Conservation (phyloP, 2,113 vertebrate species). For the Nothocercus nigrocapillus region DNA sequence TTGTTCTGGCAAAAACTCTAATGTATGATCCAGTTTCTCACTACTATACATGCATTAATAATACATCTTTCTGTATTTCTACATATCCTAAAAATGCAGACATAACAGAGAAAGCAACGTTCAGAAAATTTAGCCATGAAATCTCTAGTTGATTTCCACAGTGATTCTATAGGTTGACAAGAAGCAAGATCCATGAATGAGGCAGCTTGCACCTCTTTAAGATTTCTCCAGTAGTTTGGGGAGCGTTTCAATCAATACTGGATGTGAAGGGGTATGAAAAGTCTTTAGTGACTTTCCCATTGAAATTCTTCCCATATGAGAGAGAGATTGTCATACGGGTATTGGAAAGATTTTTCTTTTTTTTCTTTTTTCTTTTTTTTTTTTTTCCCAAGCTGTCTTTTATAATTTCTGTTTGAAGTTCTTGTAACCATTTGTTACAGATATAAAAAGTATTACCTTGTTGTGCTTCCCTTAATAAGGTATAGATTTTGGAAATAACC, state of each 20-base stretch:
- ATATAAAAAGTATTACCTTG: conserved; percentile 29
- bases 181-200: background rate
- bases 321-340: background rate
- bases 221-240: background rate
- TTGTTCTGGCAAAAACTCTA: background rate
- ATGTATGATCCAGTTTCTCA: background rate
- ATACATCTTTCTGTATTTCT: background rate
- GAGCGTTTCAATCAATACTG: conserved; percentile 7
- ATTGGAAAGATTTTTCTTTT: background rate
- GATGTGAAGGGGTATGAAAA: background rate
- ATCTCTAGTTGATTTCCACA: background rate
- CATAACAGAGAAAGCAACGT: background rate
- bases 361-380: background rate
- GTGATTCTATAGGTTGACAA: background rate
- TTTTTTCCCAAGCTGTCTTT: background rate
- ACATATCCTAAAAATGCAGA: background rate
- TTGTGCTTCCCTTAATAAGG: conserved; percentile 60
- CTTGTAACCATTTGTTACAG: conserved; percentile 45
- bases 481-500: conserved; percentile 50
- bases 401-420: conserved; percentile 35
- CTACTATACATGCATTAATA: background rate
- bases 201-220: background rate
- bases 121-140: background rate
- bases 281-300: background rate
- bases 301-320: background rate